phyloP scores from a whole-genome alignment of 2,113 vertebrate species.

The Corapipo altera region DNA sequence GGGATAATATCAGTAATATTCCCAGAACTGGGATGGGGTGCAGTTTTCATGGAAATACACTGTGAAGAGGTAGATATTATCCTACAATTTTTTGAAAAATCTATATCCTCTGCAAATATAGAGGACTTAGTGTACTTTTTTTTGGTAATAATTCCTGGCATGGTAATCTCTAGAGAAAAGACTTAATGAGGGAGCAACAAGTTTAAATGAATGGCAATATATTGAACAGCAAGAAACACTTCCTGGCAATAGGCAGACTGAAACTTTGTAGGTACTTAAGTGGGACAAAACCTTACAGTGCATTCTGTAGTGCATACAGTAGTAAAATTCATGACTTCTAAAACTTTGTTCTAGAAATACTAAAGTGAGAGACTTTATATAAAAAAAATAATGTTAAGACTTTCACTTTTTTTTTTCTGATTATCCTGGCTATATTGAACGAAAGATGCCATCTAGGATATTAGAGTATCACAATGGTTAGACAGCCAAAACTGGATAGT shows the following conservation, averaged over 20 bases:
- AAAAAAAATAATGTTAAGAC: background rate
- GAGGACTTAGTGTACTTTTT: background rate
- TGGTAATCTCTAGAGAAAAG: background rate
- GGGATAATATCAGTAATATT: background rate
- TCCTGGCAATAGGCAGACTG: background rate
- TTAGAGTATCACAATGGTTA: background rate
- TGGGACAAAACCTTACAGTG: background rate
- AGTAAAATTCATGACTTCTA: background rate
- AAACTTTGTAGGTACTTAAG: background rate
- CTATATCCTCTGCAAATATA: background rate
- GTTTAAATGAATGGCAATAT: background rate
- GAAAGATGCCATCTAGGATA: background rate
- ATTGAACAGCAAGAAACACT: background rate
- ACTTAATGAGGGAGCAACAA: background rate
- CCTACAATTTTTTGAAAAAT: background rate
- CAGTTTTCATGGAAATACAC: background rate
- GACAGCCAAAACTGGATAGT: background rate
- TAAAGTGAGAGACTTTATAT: background rate
- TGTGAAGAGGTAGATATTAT: background rate
- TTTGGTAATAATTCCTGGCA: background rate
- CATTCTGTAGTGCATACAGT: background rate
- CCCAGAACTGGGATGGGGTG: background rate
- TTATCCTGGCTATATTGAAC: background rate
- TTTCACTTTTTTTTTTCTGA: background rate
- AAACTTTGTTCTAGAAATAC: background rate